A percentile compares a stretch with the other conserved stretches of the same genome.
These are phyloP conservation scores for Harpagoxenus sublaevis DNA, from an alignment of 2,888 invertebrate species.

Conservation along the genomic window DNA sequence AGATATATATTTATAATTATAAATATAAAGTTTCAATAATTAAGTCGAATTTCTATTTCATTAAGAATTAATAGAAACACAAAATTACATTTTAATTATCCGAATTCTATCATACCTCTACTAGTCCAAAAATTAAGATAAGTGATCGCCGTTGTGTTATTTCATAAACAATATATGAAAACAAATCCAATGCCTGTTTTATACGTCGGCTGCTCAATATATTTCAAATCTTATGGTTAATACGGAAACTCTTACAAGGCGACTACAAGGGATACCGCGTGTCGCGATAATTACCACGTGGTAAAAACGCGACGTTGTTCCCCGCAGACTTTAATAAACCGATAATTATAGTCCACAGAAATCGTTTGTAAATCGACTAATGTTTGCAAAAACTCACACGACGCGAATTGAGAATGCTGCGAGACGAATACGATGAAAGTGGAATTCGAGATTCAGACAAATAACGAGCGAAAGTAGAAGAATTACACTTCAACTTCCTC, in stretches of 20 bases:
- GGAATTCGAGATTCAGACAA: constrained; percentile 53
- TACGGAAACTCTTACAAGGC: constrained; percentile 55
- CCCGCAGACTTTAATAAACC: constrained; percentile 64
- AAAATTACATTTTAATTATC: not conserved
- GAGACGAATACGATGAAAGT: constrained; percentile 17
- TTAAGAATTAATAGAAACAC: not conserved
- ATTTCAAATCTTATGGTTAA: constrained; percentile 63
- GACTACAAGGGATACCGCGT: constrained; percentile 18
- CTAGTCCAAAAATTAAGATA: not conserved
- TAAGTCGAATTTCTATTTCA: not conserved
- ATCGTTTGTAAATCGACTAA: constrained; percentile 67
- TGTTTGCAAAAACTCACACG: constrained; percentile 49
- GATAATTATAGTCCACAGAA: constrained; percentile 68
- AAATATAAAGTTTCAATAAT: not conserved
- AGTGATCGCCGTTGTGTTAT: not conserved
- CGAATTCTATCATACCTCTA: not conserved
- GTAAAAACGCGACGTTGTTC: constrained; percentile 27
- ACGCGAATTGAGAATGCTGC: constrained; percentile 19
- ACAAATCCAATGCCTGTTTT: constrained; percentile 49
- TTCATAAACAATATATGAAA: constrained; percentile 10
- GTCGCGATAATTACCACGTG: constrained; percentile 65
- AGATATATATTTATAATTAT: not conserved
- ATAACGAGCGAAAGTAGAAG: constrained; percentile 59
- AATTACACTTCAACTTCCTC: constrained; percentile 15
- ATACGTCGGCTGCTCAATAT: constrained; percentile 52